Base-by-base conservation (phyloP, 2,113 vertebrate species). In the Pycnonotus jocosus region DNA sequence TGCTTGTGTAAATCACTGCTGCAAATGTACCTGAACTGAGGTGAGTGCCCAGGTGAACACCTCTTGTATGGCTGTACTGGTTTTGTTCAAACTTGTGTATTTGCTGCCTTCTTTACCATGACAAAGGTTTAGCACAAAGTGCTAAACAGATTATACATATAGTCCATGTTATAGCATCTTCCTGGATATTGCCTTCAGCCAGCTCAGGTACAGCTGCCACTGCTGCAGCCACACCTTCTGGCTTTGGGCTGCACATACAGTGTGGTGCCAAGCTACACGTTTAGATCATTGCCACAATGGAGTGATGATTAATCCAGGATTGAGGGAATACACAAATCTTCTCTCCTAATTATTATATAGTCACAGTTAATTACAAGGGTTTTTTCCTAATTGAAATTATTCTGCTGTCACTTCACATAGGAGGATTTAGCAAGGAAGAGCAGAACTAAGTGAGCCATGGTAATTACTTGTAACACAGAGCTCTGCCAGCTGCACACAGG, bases 211-310 rank as follows among this genome's bases (percentile, higher is more conserved):
- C 17, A 37, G 73, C 87, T 82, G 45, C 13, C 42, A 2, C 69
- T 68, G 47, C 7, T 58, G 57, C 88, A 72, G 81, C 88, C 93
- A 94, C 93, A 76, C 88, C 93, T 94, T 87, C 93, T 94, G 88
- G 88, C 95, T 94, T 42, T 80, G 85, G 96, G 93, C 62, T 92
- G 64, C 71, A 47, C 53, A 71, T 37, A 78, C 1, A 6, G 70
- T 1, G 0, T n/a, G 35, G 77, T 20, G 80, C 54, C 62, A 83
- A 82, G 38, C 22, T 60, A 30, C 53, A 37, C 5, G 1, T n/a
- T 78, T 30, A 92, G 48, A 57, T 68, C 66, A 33, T 10, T 69
- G 74, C 95, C 79, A 82, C 57, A 94, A 35, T 12, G 71, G 50
- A 76, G 74, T 2, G 42, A 82, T 76, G 79, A 95, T 94, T 96